Conservation (phyloP, 1,140 invertebrate species). For the Zaprionus capensis region DNA sequence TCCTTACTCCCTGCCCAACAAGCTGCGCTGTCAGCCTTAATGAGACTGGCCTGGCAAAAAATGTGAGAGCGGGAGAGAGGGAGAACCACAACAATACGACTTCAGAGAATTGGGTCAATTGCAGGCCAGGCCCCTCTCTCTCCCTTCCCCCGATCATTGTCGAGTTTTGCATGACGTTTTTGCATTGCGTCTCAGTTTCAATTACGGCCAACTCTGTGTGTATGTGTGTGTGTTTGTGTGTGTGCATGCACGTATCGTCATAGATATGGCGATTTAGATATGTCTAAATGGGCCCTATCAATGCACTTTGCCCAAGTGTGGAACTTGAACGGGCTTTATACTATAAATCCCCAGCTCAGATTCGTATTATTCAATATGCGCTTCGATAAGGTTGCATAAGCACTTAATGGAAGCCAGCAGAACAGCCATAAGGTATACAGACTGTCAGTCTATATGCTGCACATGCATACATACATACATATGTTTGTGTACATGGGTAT, state of each 20-base stretch:
- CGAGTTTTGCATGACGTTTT: conserved; percentile 35
- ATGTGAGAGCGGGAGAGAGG: conserved; percentile 5
- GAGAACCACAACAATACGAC: conserved; percentile 34
- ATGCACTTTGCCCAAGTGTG: conserved; percentile 38
- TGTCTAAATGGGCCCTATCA: conserved; percentile 27
- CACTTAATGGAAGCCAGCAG: not conserved
- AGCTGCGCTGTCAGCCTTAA: conserved; percentile 7
- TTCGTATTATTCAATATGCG: conserved; percentile 6
- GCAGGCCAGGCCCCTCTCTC: conserved; percentile 37
- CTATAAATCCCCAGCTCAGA: conserved; percentile 3
- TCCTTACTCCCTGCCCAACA: not conserved
- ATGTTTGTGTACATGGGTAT: not conserved
- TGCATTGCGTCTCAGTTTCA: conserved; percentile 43
- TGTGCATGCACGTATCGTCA: not conserved
- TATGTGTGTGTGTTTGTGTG: not conserved
- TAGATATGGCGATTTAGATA: conserved; percentile 7
- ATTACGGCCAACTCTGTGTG: conserved; percentile 28
- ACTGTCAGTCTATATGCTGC: too few species aligned
- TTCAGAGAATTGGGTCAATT: conserved; percentile 68
- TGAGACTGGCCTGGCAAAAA: conserved; percentile 10
- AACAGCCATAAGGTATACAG: not conserved
- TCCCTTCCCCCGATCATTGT: not conserved
- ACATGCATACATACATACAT: not conserved
- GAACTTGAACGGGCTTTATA: conserved; percentile 12
- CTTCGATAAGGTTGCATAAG: not conserved